A percentile compares a stretch with the other conserved stretches of the same genome.
Conservation (phyloP, 2,113 vertebrate species). For the Gymnocephalus cernua region DNA sequence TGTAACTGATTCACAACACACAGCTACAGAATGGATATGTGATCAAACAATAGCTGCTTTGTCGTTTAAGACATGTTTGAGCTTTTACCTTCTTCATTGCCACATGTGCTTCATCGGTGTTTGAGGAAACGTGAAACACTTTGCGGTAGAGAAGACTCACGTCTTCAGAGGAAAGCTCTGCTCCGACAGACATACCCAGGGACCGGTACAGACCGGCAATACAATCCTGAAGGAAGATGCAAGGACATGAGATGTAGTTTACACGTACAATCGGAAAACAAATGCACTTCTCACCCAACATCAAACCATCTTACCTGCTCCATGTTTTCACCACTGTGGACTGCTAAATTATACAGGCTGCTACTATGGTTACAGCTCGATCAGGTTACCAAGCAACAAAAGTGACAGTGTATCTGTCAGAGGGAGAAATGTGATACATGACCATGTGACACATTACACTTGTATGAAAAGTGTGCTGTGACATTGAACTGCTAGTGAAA, state of each 20-base stretch:
- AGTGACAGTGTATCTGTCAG: slow-evolving; percentile 61
- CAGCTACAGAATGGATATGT: background rate
- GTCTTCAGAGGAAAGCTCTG: slow-evolving; percentile 69
- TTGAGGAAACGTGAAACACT: slow-evolving; percentile 69
- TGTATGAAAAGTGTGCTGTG: background rate
- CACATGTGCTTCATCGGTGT: slow-evolving; percentile 54
- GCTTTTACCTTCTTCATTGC: slow-evolving; percentile 76
- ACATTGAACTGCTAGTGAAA: background rate
- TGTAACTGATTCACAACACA: no score
- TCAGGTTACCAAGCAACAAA: slow-evolving; percentile 68
- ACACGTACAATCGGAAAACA: slow-evolving; percentile 8
- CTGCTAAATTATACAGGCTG: slow-evolving; percentile 74
- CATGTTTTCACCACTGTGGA: slow-evolving; percentile 63
- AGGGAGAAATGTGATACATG: slow-evolving; percentile 40
- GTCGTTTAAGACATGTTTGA: background rate
- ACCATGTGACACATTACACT: slow-evolving; percentile 36
- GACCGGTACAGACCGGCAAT: slow-evolving; percentile 58
- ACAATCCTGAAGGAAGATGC: slow-evolving; percentile 52
- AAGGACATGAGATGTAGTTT: background rate
- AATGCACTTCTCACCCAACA: background rate
- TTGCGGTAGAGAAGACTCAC: slow-evolving; percentile 73
- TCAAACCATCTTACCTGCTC: slow-evolving; percentile 68
- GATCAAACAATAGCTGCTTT: background rate
- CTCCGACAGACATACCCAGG: slow-evolving; percentile 67
- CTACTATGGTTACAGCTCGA: slow-evolving; percentile 70